Percentiles rank a stretch among this genome's conserved stretches.
Evolutionary conservation across 92 coral and sea anemone genomes (phyloP).

Genomic region (Parazoanthus darwini): DNA sequence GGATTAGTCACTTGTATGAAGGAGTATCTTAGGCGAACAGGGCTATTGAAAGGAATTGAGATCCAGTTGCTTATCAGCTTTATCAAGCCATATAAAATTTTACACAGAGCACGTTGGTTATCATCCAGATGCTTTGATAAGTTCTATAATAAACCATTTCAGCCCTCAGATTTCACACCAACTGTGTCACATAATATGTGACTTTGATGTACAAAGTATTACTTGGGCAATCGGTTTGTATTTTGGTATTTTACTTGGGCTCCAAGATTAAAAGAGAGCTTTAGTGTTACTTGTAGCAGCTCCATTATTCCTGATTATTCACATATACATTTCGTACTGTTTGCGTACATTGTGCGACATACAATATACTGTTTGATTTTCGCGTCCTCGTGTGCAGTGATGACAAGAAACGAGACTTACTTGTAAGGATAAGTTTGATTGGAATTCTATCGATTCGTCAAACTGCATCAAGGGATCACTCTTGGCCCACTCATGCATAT

Average conservation of each 20-base stretch:
- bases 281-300: neutral
- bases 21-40: constrained; percentile 30
- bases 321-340: neutral
- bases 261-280: too few relatives aligned
- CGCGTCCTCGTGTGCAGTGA: neutral
- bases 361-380: neutral
- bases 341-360: neutral
- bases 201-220: too few relatives aligned
- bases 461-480: constrained; percentile 44
- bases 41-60: constrained; percentile 27
- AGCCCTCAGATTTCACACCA: neutral
- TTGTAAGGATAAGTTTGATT: too few relatives aligned
- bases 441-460: neutral
- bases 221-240: too few relatives aligned
- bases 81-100: constrained; percentile 43
- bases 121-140: neutral
- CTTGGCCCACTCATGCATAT: neutral
- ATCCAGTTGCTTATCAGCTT: constrained; percentile 35
- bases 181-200: too few relatives aligned
- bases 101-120: neutral
- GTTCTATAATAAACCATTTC: neutral
- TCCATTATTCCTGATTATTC: neutral
- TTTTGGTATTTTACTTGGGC: too few relatives aligned
- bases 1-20: neutral
- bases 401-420: neutral